Evolutionary conservation across 2,888 invertebrate species (phyloP).

Genomic region (Clivina fossor): DNA sequence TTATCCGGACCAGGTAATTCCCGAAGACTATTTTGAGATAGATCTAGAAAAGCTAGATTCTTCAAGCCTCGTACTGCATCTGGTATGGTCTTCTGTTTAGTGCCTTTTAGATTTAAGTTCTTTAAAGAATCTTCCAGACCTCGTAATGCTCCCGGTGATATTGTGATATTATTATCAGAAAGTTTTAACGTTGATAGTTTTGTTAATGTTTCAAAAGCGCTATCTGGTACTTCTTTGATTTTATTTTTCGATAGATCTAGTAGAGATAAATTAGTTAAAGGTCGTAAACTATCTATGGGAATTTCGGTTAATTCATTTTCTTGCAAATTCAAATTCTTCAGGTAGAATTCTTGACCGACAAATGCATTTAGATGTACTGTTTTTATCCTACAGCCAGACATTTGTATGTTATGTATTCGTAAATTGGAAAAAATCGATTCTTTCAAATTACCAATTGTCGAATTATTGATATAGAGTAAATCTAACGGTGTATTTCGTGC

Average conservation of each 20-base stretch:
- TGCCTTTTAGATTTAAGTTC: conserved; percentile 87
- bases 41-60: conserved; percentile 82
- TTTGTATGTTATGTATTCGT: conserved; percentile 78
- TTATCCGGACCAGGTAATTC: conserved; percentile 75
- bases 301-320: conserved; percentile 80
- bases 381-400: conserved; percentile 79
- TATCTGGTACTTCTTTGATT: conserved; percentile 70
- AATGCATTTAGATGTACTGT: conserved; percentile 74
- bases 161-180: conserved; percentile 82
- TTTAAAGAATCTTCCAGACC: conserved; percentile 81
- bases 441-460: conserved; percentile 69
- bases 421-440: conserved; percentile 70
- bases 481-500: conserved; percentile 71
- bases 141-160: conserved; percentile 69
- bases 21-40: conserved; percentile 84
- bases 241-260: conserved; percentile 84
- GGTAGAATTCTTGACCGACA: conserved; percentile 75
- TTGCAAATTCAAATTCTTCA: conserved; percentile 83
- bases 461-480: conserved; percentile 86
- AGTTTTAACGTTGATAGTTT: conserved; percentile 80
- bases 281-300: conserved; percentile 71
- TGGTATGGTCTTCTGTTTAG: conserved; percentile 77
- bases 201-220: conserved; percentile 71
- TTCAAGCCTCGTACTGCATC: conserved; percentile 75
- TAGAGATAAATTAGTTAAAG: conserved; percentile 70